Evolutionary conservation across 2,113 vertebrate genomes (phyloP).

Genomic region (Smithornis capensis): DNA sequence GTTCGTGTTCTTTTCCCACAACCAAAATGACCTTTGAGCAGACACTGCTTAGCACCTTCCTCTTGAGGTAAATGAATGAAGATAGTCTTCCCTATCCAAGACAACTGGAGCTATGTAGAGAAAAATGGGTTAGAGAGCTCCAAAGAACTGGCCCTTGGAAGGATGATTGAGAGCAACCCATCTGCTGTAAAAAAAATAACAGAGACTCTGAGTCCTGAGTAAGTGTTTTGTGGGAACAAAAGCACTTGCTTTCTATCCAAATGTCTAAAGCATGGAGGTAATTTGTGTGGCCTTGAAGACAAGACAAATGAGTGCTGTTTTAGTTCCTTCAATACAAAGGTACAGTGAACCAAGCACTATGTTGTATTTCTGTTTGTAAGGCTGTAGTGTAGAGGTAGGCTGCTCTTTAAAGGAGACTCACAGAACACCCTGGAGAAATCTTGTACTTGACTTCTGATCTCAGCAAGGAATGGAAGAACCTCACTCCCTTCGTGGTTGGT

Average conservation of each 20-base stretch:
- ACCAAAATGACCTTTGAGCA: not conserved
- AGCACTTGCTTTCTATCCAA: not conserved
- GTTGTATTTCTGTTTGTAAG: not conserved
- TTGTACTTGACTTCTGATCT: fast-evolving
- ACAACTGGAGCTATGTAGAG: not conserved
- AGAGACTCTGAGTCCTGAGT: not conserved
- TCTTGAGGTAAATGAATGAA: not conserved
- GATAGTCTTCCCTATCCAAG: not conserved
- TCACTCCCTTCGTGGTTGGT: not conserved
- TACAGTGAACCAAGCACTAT: fast-evolving
- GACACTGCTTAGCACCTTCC: not conserved
- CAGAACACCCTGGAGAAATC: not conserved
- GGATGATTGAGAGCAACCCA: fast-evolving
- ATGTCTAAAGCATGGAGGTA: not conserved
- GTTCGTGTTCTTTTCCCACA: not conserved
- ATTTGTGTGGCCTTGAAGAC: not conserved
- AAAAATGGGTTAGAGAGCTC: not conserved
- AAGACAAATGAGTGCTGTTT: not conserved
- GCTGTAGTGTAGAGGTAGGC: fast-evolving
- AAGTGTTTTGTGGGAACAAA: not conserved
- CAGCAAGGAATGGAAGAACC: not conserved
- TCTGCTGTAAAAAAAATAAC: fast-evolving
- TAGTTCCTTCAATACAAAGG: not conserved
- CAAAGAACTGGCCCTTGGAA: not conserved
- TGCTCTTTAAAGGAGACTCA: not conserved